These are phyloP conservation scores for Toxotes chatareus DNA, from an alignment of 2,113 vertebrate species.

Conservation along the genomic window DNA sequence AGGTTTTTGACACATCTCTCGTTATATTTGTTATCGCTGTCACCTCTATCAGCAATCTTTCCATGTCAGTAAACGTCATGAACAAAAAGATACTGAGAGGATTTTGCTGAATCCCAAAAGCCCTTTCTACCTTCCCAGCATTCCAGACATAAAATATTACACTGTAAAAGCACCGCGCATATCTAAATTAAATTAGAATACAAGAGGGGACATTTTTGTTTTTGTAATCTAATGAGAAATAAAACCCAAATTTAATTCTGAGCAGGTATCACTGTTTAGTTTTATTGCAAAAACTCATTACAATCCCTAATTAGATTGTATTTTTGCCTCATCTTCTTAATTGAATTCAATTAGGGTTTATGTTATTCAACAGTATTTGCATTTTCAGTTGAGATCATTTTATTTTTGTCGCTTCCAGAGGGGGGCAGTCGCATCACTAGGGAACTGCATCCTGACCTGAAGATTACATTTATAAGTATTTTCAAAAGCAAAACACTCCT, in stretches of 20 bases:
- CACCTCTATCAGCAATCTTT: not conserved
- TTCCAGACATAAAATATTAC: not conserved
- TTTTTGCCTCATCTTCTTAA: constrained; percentile 26
- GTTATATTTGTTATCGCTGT: not conserved
- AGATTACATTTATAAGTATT: constrained; percentile 9
- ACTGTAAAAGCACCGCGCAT: not conserved
- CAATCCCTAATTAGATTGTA: constrained; percentile 48
- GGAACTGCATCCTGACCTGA: not conserved
- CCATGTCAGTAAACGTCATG: constrained; percentile 10
- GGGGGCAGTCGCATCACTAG: constrained; percentile 54
- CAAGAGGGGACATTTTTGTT: constrained; percentile 10
- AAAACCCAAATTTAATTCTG: constrained; percentile 26
- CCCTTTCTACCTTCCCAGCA: not conserved
- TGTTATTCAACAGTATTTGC: constrained; percentile 36
- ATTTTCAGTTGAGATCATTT: constrained; percentile 14
- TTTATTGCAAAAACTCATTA: constrained; percentile 56
- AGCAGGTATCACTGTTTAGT: constrained; percentile 50
- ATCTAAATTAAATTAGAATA: constrained; percentile 14
- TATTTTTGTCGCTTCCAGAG: constrained; percentile 37
- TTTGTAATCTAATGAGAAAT: constrained; percentile 22
- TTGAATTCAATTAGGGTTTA: constrained; percentile 25
- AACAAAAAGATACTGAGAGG: not conserved
- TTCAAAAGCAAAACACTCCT: constrained; percentile 8
- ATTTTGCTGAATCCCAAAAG: not conserved
- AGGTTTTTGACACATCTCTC: not conserved